Evolutionary conservation across 2,113 vertebrate species (phyloP).

Genomic region (Plotosus lineatus): DNA sequence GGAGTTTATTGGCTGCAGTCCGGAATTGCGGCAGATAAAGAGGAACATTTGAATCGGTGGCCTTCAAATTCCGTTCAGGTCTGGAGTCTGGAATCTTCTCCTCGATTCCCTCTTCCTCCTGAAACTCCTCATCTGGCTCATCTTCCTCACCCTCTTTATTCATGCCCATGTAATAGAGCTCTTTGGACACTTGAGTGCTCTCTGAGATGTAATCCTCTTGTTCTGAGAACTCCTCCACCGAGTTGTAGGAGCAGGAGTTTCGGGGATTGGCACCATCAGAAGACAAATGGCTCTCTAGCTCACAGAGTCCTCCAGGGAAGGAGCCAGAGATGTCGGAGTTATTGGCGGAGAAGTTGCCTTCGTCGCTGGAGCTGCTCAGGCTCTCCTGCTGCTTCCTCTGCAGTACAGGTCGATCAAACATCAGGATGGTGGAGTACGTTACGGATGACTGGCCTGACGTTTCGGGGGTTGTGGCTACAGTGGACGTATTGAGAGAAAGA

Average conservation of each 20-base stretch:
- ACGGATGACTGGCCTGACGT: conserved; percentile 69
- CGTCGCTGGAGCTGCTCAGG: conserved; percentile 66
- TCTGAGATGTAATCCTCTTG: conserved; percentile 63
- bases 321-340: conserved; percentile 64
- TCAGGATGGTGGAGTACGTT: conserved; percentile 76
- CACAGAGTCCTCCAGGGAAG: conserved; percentile 73
- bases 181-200: conserved; percentile 55
- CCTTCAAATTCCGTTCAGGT: conserved; percentile 52
- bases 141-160: conserved; percentile 56
- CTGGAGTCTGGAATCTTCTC: conserved; percentile 56
- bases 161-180: conserved; percentile 78
- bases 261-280: conserved; percentile 60
- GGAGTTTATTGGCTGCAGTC: conserved; percentile 62
- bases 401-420: conserved; percentile 52
- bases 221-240: conserved; percentile 81
- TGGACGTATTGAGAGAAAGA: conserved; percentile 37
- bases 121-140: conserved; percentile 55
- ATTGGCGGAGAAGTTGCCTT: conserved; percentile 69
- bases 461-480: conserved; percentile 42
- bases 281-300: conserved; percentile 62
- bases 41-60: conserved; percentile 54
- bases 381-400: conserved; percentile 54
- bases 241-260: conserved; percentile 72
- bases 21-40: conserved; percentile 89
- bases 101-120: conserved; percentile 48